phyloP scores from a whole-genome alignment of 2,113 vertebrate genomes.

The Neotragus moschatus region DNA sequence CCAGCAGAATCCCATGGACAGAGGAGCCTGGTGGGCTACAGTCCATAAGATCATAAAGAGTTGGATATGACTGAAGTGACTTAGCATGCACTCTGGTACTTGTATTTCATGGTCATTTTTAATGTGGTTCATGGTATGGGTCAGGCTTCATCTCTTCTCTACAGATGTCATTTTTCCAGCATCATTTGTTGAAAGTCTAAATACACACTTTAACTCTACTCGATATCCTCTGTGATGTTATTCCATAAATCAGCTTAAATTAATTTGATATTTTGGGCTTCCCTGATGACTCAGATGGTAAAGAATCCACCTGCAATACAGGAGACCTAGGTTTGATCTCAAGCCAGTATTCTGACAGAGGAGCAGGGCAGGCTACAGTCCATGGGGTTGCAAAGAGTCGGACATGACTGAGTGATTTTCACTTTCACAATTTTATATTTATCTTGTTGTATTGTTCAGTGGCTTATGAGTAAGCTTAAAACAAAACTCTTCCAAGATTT shows the following conservation, averaged over 20 bases:
- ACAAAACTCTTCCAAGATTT: background rate
- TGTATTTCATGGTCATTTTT: background rate
- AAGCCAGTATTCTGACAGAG: background rate
- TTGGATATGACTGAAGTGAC: background rate
- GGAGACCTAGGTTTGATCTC: background rate
- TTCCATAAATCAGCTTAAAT: background rate
- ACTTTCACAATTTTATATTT: background rate
- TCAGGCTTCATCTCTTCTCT: background rate
- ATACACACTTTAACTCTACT: background rate
- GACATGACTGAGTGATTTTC: background rate
- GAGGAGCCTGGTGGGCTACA: fast-evolving
- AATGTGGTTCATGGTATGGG: background rate
- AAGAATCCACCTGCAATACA: background rate
- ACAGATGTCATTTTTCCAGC: background rate
- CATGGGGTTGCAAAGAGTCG: background rate
- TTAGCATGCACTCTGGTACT: background rate
- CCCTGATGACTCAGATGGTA: background rate
- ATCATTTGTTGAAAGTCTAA: background rate
- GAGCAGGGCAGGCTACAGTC: background rate
- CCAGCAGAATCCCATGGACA: background rate
- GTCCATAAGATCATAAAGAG: background rate
- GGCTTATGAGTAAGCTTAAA: background rate
- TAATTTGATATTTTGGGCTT: background rate
- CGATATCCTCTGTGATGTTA: background rate
- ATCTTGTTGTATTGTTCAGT: background rate